A percentile compares a stretch with the other conserved stretches of the same genome.
Conservation (phyloP, 2,113 vertebrate species). For the Cyanoramphus novaezelandiae region DNA sequence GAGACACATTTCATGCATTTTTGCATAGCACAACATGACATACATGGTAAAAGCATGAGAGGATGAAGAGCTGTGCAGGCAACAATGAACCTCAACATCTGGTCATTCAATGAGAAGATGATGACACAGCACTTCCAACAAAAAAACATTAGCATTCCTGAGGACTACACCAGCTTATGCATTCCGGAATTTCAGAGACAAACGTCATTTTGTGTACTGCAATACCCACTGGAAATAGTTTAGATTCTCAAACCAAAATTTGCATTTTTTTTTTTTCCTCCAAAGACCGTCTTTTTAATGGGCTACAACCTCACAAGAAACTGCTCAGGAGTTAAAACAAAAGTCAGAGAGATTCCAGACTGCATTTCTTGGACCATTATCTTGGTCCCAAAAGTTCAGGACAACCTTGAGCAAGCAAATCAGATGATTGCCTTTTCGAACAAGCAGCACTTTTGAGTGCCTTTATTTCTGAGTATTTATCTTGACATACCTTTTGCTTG, state of each 20-base stretch:
- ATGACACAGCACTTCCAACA: neutral
- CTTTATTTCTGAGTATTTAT: neutral
- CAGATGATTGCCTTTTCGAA: neutral
- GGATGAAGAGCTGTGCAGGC: neutral
- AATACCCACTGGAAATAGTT: neutral
- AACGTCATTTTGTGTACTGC: neutral
- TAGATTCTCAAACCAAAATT: neutral
- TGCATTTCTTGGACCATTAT: neutral
- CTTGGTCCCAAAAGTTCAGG: neutral
- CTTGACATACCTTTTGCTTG: neutral
- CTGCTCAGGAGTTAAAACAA: neutral
- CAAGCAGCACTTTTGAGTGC: neutral
- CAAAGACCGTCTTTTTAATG: neutral
- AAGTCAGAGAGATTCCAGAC: neutral
- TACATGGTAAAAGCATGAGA: slow-evolving; percentile 16
- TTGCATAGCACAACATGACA: neutral
- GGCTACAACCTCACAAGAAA: neutral
- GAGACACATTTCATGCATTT: slow-evolving; percentile 35
- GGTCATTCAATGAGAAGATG: neutral
- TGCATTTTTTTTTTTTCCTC: neutral
- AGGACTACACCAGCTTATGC: slow-evolving; percentile 40
- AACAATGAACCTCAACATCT: neutral
- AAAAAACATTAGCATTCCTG: slow-evolving; percentile 22
- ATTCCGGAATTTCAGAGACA: neutral
- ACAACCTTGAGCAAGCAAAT: neutral